phyloP scores from a whole-genome alignment of 1,140 invertebrate species.

The Leptinotarsa undecemlineata region DNA sequence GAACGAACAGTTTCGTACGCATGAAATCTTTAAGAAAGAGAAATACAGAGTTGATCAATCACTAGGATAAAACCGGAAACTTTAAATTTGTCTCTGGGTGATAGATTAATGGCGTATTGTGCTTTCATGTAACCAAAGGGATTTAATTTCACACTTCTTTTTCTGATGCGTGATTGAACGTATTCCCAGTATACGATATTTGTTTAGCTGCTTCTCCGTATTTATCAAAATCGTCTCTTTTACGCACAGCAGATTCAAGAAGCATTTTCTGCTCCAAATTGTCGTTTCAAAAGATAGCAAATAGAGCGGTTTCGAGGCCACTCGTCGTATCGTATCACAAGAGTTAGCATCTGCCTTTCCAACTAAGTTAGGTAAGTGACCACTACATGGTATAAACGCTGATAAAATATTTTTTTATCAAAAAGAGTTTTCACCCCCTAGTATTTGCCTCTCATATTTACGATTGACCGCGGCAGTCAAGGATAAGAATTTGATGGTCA shows the following conservation, averaged over 20 bases:
- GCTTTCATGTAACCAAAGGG: background rate
- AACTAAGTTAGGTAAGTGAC: background rate
- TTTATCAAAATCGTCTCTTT: slow-evolving; percentile 9
- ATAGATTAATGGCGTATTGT: background rate
- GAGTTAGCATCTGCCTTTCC: too few species aligned
- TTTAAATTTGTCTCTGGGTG: slow-evolving; percentile 1
- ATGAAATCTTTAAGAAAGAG: slow-evolving; percentile 27
- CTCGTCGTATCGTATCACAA: background rate
- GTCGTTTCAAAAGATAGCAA: background rate
- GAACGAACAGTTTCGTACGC: slow-evolving; percentile 2
- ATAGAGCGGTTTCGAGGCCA: background rate
- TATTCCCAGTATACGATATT: background rate
- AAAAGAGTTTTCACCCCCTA: background rate
- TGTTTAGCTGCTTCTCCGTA: background rate
- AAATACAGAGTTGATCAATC: slow-evolving; percentile 29
- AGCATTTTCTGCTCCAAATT: background rate
- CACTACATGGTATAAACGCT: background rate
- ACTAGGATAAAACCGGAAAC: slow-evolving; percentile 25
- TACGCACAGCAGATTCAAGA: background rate
- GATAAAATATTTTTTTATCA: background rate
- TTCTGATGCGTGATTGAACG: slow-evolving; percentile 4
- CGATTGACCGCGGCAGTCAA: background rate
- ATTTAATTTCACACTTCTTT: slow-evolving; percentile 11
- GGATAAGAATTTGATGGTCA: background rate
- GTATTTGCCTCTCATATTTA: background rate